These are phyloP conservation scores for Agrotis puta DNA, from an alignment of 2,888 invertebrate species.

Conservation along the genomic window DNA sequence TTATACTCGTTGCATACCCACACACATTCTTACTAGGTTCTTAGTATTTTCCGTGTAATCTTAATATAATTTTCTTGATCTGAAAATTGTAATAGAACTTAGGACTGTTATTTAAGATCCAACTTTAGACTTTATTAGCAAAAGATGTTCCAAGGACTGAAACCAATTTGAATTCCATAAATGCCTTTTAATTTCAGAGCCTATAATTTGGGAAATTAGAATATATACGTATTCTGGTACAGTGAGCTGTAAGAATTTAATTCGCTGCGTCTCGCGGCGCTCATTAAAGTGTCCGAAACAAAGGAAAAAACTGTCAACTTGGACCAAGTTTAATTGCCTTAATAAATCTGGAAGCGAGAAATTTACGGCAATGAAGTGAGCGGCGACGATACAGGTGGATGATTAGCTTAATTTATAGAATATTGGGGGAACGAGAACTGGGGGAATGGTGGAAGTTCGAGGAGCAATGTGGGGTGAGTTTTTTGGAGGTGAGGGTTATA, in stretches of 20 bases:
- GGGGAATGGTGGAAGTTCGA: background rate
- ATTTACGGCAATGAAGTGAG: slow-evolving; percentile 70
- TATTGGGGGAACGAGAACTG: slow-evolving; percentile 2
- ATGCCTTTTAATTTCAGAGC: slow-evolving; percentile 25
- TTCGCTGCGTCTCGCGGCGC: slow-evolving; percentile 75
- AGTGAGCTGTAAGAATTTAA: slow-evolving; percentile 70
- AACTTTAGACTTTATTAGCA: background rate
- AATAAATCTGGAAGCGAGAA: slow-evolving; percentile 83
- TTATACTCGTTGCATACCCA: background rate
- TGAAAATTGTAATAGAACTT: background rate
- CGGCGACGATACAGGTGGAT: slow-evolving; percentile 61
- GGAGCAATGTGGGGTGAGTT: background rate
- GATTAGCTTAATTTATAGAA: slow-evolving; percentile 56
- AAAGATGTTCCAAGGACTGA: background rate
- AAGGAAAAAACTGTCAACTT: slow-evolving; percentile 88
- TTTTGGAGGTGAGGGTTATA: background rate
- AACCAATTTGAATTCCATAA: slow-evolving; percentile 40
- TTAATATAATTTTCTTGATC: too few relatives aligned
- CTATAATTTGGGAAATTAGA: slow-evolving; percentile 38
- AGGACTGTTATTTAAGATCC: background rate
- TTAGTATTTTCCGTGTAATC: too few relatives aligned
- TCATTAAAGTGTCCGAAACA: slow-evolving; percentile 87
- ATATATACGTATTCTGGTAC: slow-evolving; percentile 43
- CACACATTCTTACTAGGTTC: too few relatives aligned
- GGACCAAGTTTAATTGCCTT: slow-evolving; percentile 89